phyloP scores from a whole-genome alignment of 2,888 invertebrate species.

The Mystacides longicornis region DNA sequence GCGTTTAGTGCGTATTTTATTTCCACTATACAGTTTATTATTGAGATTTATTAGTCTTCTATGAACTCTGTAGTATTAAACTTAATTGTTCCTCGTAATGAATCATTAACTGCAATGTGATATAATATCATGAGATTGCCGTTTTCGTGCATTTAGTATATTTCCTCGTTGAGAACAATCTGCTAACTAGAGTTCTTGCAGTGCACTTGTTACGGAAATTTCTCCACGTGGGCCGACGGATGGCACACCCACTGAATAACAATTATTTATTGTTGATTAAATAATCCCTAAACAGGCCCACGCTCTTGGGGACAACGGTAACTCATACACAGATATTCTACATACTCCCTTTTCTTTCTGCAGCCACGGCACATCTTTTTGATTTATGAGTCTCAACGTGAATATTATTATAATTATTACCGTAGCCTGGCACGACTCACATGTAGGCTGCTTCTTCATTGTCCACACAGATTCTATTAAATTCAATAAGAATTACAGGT shows the following conservation, averaged over 20 bases:
- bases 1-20: too few relatives aligned
- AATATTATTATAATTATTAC: too few relatives aligned
- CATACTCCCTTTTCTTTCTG: background rate
- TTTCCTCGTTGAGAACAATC: background rate
- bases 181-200: background rate
- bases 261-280: constrained; percentile 18
- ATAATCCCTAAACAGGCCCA: constrained; percentile 12
- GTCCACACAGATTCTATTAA: too few relatives aligned
- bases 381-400: too few relatives aligned
- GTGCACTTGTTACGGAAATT: constrained; percentile 1
- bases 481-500: too few relatives aligned
- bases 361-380: background rate
- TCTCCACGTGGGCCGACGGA: constrained; percentile 7
- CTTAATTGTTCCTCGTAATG: too few relatives aligned
- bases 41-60: too few relatives aligned
- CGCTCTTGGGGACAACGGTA: background rate
- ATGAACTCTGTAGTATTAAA: too few relatives aligned
- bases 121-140: background rate
- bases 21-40: too few relatives aligned
- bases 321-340: background rate
- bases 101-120: too few relatives aligned
- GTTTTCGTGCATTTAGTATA: background rate
- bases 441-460: too few relatives aligned
- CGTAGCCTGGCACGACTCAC: too few relatives aligned
- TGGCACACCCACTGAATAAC: constrained; percentile 16